phyloP scores from a whole-genome alignment of 2,113 vertebrate species.

The Hoplias malabaricus region DNA sequence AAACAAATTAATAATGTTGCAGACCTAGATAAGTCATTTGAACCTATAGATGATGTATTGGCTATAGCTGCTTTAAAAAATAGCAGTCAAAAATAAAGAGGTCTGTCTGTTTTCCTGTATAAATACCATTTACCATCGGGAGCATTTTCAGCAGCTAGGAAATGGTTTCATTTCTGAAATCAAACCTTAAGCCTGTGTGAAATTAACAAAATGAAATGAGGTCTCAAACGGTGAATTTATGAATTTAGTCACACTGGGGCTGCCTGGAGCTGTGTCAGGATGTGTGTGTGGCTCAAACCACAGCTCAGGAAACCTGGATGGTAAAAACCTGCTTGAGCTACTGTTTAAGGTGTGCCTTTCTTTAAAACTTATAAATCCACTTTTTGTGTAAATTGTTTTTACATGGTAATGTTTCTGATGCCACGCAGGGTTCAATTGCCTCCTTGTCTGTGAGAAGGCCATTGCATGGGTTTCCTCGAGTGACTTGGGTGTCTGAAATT shows the following conservation, averaged over 20 bases:
- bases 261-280: background rate
- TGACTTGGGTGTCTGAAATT: no score
- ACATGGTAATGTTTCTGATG: no score
- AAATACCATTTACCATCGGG: background rate
- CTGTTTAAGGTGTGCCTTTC: no score
- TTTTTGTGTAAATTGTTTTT: no score
- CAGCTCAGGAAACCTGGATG: background rate
- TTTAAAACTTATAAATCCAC: no score
- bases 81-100: background rate
- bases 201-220: background rate
- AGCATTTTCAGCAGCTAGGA: background rate
- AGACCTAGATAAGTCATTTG: no score
- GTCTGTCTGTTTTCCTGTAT: background rate
- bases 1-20: no score
- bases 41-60: no score
- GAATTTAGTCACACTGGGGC: background rate
- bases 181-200: background rate
- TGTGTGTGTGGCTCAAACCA: background rate
- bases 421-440: no score
- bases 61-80: no score
- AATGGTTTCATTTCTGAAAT: background rate
- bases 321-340: background rate
- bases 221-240: background rate
- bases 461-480: no score
- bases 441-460: no score